These are phyloP conservation scores for Orius laevigatus DNA, from an alignment of 1,140 invertebrate genomes.

Conservation along the genomic window DNA sequence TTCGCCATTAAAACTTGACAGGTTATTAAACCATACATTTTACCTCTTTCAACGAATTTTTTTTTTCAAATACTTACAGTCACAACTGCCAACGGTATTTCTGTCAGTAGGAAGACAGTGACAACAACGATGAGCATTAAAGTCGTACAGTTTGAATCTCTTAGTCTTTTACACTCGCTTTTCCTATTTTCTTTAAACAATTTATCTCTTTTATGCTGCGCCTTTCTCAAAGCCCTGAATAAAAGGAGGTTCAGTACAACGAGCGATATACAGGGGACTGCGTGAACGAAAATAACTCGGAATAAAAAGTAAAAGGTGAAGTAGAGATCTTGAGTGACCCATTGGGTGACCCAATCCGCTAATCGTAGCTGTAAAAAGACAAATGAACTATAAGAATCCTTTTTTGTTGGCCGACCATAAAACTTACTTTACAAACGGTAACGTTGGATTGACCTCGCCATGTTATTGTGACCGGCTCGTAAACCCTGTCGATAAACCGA, in stretches of 20 bases:
- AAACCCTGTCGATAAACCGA: slow-evolving; percentile 55
- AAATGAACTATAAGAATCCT: background rate
- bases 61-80: slow-evolving; percentile 31
- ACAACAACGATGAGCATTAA: slow-evolving; percentile 92
- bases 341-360: slow-evolving; percentile 46
- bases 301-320: slow-evolving; percentile 70
- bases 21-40: no score
- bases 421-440: slow-evolving; percentile 23
- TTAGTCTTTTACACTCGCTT: slow-evolving; percentile 65
- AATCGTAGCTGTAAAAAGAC: slow-evolving; percentile 27
- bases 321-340: slow-evolving; percentile 50
- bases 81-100: slow-evolving; percentile 79
- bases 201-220: slow-evolving; percentile 60
- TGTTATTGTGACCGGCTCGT: slow-evolving; percentile 32
- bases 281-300: slow-evolving; percentile 76
- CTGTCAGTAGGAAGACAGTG: slow-evolving; percentile 75
- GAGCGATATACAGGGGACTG: slow-evolving; percentile 73
- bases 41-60: no score
- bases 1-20: no score
- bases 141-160: slow-evolving; percentile 82
- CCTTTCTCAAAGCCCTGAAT: slow-evolving; percentile 65
- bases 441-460: slow-evolving; percentile 43
- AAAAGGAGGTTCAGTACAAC: slow-evolving; percentile 78
- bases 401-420: background rate
- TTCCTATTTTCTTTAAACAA: slow-evolving; percentile 68